Percentiles rank a stretch among this genome's conserved stretches.
phyloP scores from a whole-genome alignment of 2,888 invertebrate species.

The Synanthedon tipuliformis region DNA sequence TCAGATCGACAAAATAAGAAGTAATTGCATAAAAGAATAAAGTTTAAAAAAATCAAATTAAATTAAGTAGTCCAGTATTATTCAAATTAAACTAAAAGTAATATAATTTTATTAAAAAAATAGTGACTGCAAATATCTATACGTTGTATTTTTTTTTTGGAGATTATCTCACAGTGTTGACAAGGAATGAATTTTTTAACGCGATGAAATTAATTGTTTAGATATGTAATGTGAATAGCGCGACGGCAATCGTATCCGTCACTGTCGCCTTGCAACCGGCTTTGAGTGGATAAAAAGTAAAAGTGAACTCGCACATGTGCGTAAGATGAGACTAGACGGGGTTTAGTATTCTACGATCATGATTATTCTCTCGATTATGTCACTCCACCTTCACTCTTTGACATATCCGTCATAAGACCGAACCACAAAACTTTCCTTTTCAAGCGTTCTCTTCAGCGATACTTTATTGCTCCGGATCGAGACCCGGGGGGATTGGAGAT shows the following conservation, averaged over 20 bases:
- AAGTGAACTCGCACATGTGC: conserved; percentile 4
- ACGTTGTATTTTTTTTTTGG: too few species aligned
- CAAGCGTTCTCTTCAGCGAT: conserved; percentile 3
- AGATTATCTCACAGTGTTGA: too few species aligned
- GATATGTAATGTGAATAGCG: too few species aligned
- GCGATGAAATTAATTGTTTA: too few species aligned
- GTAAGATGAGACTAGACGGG: neutral
- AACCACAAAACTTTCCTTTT: conserved; percentile 31
- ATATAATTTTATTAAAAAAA: too few species aligned
- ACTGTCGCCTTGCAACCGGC: neutral
- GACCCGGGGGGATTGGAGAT: neutral
- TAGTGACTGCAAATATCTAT: too few species aligned
- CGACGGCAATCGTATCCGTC: neutral
- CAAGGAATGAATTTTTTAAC: too few species aligned
- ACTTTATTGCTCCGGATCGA: conserved; percentile 4
- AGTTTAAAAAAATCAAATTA: too few species aligned
- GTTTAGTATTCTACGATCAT: neutral
- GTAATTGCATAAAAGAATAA: too few species aligned
- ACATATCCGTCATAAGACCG: conserved; percentile 13
- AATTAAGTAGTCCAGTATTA: too few species aligned
- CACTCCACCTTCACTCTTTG: conserved; percentile 12
- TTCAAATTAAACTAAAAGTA: too few species aligned
- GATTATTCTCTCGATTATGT: conserved; percentile 1
- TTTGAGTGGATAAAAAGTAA: conserved; percentile 7
- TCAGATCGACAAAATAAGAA: too few species aligned